These are phyloP conservation scores for Drosophila quinaria DNA, from an alignment of 2,888 invertebrate genomes.

Conservation along the genomic window DNA sequence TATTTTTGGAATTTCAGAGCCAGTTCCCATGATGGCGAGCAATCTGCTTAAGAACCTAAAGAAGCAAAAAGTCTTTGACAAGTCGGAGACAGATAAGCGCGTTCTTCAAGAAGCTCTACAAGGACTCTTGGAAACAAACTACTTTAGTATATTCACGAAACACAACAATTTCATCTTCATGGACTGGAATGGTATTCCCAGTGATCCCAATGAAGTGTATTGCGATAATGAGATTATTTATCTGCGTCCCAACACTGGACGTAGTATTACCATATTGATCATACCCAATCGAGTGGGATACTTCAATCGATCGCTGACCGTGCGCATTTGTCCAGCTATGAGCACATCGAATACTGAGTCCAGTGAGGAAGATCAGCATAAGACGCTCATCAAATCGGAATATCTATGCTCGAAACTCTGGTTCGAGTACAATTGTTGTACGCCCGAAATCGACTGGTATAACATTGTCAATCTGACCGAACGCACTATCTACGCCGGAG, in stretches of 20 bases:
- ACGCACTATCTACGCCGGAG: constrained; percentile 70
- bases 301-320: constrained; percentile 65
- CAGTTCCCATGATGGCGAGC: constrained; percentile 62
- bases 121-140: constrained; percentile 64
- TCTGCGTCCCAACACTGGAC: constrained; percentile 79
- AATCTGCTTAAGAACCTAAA: constrained; percentile 69
- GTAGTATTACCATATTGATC: constrained; percentile 75
- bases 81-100: constrained; percentile 74
- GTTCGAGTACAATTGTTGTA: constrained; percentile 76
- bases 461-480: constrained; percentile 62
- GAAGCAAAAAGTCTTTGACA: constrained; percentile 66
- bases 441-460: constrained; percentile 70
- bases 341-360: constrained; percentile 5
- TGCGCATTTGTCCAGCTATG: constrained; percentile 75
- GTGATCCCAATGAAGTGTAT: constrained; percentile 80
- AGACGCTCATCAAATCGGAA: constrained; percentile 63
- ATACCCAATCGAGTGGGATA: constrained; percentile 80
- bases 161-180: constrained; percentile 76
- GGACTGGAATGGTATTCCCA: constrained; percentile 82
- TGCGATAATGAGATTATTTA: constrained; percentile 80
- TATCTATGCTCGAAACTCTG: constrained; percentile 70
- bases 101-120: constrained; percentile 74
- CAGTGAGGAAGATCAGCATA: constrained; percentile 34
- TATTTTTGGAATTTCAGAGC: constrained; percentile 50
- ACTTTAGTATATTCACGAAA: constrained; percentile 72